Conservation (phyloP, 2,888 invertebrate species). For the Orchestes rusci region DNA sequence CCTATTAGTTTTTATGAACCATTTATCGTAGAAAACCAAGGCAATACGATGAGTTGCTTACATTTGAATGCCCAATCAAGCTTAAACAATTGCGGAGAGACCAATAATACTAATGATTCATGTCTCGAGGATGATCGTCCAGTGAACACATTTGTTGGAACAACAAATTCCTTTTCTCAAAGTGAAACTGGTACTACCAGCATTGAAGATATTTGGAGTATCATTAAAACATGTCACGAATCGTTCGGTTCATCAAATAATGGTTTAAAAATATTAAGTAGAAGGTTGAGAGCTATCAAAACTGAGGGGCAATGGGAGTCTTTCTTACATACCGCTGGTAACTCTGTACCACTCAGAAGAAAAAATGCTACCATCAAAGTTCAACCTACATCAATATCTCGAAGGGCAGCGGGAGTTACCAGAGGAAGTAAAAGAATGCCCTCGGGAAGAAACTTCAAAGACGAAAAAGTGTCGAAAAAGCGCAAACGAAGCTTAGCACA, state of each 20-base stretch:
- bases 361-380: constrained; percentile 5
- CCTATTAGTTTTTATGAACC: constrained; percentile 4
- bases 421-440: constrained; percentile 5
- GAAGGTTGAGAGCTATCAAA: constrained; percentile 5
- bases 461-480: constrained; percentile 1
- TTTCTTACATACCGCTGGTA: constrained; percentile 6
- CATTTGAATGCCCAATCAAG: too few species aligned
- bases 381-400: constrained; percentile 5
- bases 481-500: background rate
- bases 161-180: constrained; percentile 3
- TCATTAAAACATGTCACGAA: constrained; percentile 2
- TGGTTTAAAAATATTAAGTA: constrained; percentile 6
- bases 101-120: too few species aligned
- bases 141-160: too few species aligned
- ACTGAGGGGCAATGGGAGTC: constrained; percentile 8
- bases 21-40: constrained; percentile 2
- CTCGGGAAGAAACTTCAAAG: constrained; percentile 3
- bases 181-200: background rate
- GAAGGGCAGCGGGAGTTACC: constrained; percentile 5
- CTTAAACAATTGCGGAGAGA: too few species aligned
- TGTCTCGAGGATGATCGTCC: too few species aligned
- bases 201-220: constrained; percentile 4
- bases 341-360: constrained; percentile 4
- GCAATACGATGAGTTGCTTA: too few species aligned
- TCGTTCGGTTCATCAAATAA: constrained; percentile 2